Conservation (phyloP, 1,140 invertebrate species). For the Drosophila hydei region DNA sequence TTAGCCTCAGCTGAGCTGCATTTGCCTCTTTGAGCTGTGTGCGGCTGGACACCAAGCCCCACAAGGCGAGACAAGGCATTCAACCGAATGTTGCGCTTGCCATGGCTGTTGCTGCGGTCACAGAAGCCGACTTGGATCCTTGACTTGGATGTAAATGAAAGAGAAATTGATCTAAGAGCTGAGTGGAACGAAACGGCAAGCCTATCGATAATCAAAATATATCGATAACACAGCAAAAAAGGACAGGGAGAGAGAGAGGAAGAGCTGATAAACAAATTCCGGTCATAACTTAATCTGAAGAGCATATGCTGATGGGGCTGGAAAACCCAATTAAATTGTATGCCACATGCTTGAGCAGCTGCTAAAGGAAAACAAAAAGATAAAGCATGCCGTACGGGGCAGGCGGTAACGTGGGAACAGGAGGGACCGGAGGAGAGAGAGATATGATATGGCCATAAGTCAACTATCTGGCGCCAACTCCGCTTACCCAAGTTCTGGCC, state of each 20-base stretch:
- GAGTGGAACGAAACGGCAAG: no score
- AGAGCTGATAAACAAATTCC: background rate
- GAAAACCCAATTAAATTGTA: slow-evolving; percentile 43
- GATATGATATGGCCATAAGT: slow-evolving; percentile 47
- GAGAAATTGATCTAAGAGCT: no score
- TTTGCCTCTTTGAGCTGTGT: slow-evolving; percentile 1
- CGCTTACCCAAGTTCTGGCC: slow-evolving; percentile 16
- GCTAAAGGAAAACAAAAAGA: slow-evolving; percentile 11
- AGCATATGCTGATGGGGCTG: slow-evolving; percentile 25
- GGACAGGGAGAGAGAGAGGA: background rate
- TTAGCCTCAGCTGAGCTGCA: slow-evolving; percentile 9
- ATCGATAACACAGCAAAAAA: background rate
- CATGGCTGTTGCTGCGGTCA: background rate
- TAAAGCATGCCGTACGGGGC: background rate
- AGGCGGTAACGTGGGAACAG: no score
- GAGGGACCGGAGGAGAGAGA: background rate
- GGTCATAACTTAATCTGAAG: slow-evolving; percentile 5
- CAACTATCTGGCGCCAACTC: slow-evolving; percentile 32
- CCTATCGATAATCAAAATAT: no score
- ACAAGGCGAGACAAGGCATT: background rate
- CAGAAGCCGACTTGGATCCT: no score
- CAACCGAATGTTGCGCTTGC: background rate
- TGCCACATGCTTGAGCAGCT: slow-evolving; percentile 28
- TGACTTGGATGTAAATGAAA: no score
- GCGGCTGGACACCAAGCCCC: slow-evolving; percentile 5